Conservation (phyloP, 2,113 vertebrate species). For the Panthera leo region DNA sequence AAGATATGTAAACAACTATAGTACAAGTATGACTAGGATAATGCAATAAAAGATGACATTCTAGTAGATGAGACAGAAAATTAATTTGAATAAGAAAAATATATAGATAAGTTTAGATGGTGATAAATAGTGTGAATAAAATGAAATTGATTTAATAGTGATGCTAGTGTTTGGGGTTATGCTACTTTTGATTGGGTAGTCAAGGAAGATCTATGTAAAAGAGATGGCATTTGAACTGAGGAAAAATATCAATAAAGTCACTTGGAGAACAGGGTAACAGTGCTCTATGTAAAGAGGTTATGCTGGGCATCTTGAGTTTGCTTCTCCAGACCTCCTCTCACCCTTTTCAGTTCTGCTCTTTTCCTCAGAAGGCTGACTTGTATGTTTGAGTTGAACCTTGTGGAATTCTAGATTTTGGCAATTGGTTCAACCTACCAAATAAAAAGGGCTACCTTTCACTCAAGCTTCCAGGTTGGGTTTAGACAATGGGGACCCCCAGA, state of each 20-base stretch:
- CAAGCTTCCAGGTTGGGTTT: not conserved
- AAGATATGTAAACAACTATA: constrained; percentile 6
- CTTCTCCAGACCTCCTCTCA: not conserved
- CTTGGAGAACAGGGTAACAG: not conserved
- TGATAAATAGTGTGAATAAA: not conserved
- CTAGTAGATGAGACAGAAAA: not conserved
- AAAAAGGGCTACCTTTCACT: not conserved
- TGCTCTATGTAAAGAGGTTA: not conserved
- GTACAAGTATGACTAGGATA: not conserved
- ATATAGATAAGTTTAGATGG: not conserved
- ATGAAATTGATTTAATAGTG: not conserved
- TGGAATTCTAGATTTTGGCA: not conserved
- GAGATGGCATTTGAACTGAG: not conserved
- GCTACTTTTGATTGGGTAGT: not conserved
- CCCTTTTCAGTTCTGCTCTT: not conserved
- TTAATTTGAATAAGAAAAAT: constrained; percentile 15
- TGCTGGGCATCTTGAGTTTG: not conserved
- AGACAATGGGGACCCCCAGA: not conserved
- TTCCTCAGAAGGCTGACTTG: not conserved
- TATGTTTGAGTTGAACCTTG: not conserved
- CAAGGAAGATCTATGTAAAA: not conserved
- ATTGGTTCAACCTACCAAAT: not conserved
- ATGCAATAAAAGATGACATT: not conserved
- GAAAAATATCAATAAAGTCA: not conserved
- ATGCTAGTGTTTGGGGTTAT: not conserved